Evolutionary conservation across 2,113 vertebrate genomes (phyloP), one percentile per base, ranked within the genome.

Genomic region (Trogon melanurus): DNA sequence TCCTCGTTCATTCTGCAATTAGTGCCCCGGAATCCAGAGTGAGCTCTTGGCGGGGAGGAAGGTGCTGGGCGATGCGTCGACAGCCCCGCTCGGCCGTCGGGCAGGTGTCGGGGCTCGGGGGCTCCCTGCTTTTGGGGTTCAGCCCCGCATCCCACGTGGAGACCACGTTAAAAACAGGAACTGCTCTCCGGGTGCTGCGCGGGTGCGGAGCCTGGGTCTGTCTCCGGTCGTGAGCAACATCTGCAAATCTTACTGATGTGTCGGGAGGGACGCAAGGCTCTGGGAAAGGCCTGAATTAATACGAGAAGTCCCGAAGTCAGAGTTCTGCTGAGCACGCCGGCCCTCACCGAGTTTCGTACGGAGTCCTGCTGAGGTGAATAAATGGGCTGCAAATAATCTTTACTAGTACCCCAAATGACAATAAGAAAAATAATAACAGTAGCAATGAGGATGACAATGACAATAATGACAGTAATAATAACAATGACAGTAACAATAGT

Each of bases 401-500:
- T 47, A 47, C 14, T 17, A 16, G 19, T 51, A 32, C 8, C 10
- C 4, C 4, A 5, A 48, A 50, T 8, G 44, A 16, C 8, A 30
- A 27, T 5, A 32, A 32, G 7, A 13, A 11, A 16, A 9, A 19
- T 15, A 21, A 34, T 5, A 21, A 5, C 22, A 11, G 13, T 6
- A 20, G 6, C 8, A 8, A 11, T 8, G 11, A 29, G 2, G 8
- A 36, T 6, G 5, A 20, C 4, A 6, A 6, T 12, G 2, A 6
- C 1, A 2, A 2, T 3, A 9, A 13, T 10, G 5, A 8, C 11
- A 10, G 5, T 3, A 18, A 8, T 17, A 9, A 11, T 12, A 2
- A 20, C 4, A 8, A 0, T 3, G 20, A 18, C 2, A 47, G 38
- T 13, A 32, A 23, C 16, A 41, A 41, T 19, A 29, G 18, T 4